These are phyloP conservation scores for Glyphotaelius pellucidus DNA, from an alignment of 2,888 invertebrate genomes.

Conservation along the genomic window DNA sequence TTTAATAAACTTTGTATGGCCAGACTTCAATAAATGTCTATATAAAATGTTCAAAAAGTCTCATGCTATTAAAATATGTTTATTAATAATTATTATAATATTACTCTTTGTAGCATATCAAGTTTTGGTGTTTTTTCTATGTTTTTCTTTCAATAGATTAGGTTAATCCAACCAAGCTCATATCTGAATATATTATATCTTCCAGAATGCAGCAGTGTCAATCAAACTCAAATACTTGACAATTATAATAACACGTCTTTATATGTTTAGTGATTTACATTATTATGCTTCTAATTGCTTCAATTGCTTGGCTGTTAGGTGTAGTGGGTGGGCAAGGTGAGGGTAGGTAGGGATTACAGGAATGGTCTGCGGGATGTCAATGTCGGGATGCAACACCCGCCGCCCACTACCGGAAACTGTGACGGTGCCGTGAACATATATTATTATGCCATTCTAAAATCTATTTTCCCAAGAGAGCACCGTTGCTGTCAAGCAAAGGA, in stretches of 20 bases:
- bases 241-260: no score
- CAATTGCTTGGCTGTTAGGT: no score
- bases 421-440: not conserved
- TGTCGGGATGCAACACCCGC: not conserved
- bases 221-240: not conserved
- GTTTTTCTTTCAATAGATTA: not conserved
- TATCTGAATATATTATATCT: not conserved
- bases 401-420: not conserved
- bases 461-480: not conserved
- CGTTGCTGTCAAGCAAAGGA: conserved; percentile 4
- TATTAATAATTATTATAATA: conserved; percentile 6
- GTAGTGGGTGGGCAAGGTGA: not conserved
- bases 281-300: not conserved
- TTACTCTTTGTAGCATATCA: conserved; percentile 9
- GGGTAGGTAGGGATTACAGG: not conserved
- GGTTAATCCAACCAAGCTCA: not conserved
- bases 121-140: conserved; percentile 24
- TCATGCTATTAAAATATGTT: conserved; percentile 19
- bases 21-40: conserved; percentile 18
- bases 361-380: not conserved
- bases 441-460: not conserved
- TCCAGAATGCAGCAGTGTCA: not conserved
- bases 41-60: conserved; percentile 19
- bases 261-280: not conserved
- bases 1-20: conserved; percentile 9